A percentile compares a stretch with the other conserved stretches of the same genome.
Conservation (phyloP, 2,888 invertebrate species). For the Lithophane semibrunnea region DNA sequence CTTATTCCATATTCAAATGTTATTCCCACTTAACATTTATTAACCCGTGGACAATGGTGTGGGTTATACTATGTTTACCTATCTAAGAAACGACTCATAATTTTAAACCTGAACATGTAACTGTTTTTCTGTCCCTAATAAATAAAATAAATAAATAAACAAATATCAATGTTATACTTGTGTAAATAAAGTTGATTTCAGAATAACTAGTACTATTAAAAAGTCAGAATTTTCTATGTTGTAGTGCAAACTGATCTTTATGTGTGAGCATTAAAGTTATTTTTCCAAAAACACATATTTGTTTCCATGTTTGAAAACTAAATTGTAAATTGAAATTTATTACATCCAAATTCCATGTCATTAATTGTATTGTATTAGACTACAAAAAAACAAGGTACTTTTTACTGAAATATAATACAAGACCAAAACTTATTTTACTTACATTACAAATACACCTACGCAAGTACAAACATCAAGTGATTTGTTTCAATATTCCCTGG, state of each 20-base stretch:
- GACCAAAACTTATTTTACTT: conserved; percentile 9
- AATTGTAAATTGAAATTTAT: neutral
- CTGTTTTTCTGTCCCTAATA: too few relatives aligned
- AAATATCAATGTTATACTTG: neutral
- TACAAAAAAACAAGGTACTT: neutral
- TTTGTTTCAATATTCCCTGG: conserved; percentile 96
- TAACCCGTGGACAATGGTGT: too few relatives aligned
- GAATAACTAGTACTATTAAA: neutral
- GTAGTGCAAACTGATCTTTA: neutral
- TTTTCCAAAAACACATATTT: neutral
- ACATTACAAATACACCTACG: neutral
- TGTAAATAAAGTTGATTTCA: neutral
- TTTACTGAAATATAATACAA: conserved; percentile 22
- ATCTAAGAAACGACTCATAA: too few relatives aligned
- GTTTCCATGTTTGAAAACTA: neutral
- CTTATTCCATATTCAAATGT: neutral
- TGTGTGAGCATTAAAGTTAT: neutral
- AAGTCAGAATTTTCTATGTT: neutral
- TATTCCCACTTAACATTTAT: neutral
- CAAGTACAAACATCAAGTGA: conserved; percentile 76
- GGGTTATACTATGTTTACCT: too few relatives aligned
- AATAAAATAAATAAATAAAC: too few relatives aligned
- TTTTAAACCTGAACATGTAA: too few relatives aligned
- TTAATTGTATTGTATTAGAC: neutral
- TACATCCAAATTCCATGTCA: neutral